Evolutionary conservation across 2,797 vertebrate species (phyloP), one percentile per base, ranked within the genome.

Genomic region (Eremophila alpestris): DNA sequence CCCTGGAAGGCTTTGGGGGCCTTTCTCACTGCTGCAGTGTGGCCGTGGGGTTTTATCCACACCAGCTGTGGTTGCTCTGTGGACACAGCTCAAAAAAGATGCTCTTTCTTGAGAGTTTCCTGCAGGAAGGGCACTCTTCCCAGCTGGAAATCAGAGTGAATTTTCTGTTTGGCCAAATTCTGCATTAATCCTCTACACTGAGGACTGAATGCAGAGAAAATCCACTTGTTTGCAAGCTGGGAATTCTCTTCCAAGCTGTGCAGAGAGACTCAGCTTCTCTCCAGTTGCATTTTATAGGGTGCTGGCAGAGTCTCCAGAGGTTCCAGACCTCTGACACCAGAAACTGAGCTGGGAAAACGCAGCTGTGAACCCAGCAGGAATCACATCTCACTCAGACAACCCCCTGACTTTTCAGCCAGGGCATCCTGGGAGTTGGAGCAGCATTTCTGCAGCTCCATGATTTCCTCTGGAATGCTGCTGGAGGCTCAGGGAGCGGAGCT

Each of bases 381-480:
- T 20, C 22, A 48, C 0, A 0, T 5, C 84, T 18, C 51, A 9
- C n/a, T n/a, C n/a, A 38, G 45, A n/a, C n/a, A 23, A 11, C 13
- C 3, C 40, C 17, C 38, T 38, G 58, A 9, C 45, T 64, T n/a
- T 30, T 41, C 86, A 73, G 23, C 34, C 56, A 14, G 54, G 43
- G 62, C 41, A 2, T 38, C 38, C 13, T 21, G 49, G 3, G 49
- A 45, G 45, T 16, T 76, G 38, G 83, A 58, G 11, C 48, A 34
- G 70, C 69, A 2, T 32, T 65, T 59, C 9, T 41, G 30, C 27
- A 78, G 38, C 93, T 81, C 83, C 29, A 9, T 69, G 78, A 30
- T 7, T 45, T 24, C 43, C 10, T 34, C 2, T 32, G 68, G 85
- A 3, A 3, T 67, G 55, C 19, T 94, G 79, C 85, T 89, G 80